Conservation (phyloP, 2,888 invertebrate species). For the Watsonalla binaria region DNA sequence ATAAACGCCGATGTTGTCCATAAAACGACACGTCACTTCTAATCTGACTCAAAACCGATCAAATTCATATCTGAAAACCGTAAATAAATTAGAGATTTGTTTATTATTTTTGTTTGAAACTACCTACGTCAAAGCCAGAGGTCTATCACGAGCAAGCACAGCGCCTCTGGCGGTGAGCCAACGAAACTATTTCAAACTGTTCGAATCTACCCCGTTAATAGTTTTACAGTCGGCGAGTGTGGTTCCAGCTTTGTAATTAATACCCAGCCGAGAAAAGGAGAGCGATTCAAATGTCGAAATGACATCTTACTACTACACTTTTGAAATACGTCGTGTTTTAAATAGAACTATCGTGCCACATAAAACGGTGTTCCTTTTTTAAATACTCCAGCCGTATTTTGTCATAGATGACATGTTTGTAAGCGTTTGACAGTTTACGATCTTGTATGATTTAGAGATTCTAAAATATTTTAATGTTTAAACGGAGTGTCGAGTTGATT, state of each 20-base stretch:
- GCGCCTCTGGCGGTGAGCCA: constrained; percentile 63
- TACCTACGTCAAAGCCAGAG: constrained; percentile 56
- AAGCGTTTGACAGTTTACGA: constrained; percentile 27
- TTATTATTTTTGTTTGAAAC: constrained; percentile 70
- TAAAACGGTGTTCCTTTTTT: constrained; percentile 22
- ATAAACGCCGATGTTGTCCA: constrained; percentile 30
- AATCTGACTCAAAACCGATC: constrained; percentile 57
- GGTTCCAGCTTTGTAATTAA: constrained; percentile 59
- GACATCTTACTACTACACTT: constrained; percentile 31
- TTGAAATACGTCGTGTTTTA: constrained; percentile 29
- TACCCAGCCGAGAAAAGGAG: constrained; percentile 37
- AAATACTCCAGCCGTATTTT: constrained; percentile 8
- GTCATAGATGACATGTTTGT: constrained; percentile 21
- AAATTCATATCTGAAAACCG: constrained; percentile 42
- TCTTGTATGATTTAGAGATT: constrained; percentile 31
- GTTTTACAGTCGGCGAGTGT: constrained; percentile 61
- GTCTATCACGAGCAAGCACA: constrained; percentile 49
- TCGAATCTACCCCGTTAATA: constrained; percentile 58
- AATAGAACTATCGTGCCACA: constrained; percentile 32
- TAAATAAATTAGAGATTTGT: constrained; percentile 53
- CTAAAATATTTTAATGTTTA: constrained; percentile 22
- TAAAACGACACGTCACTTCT: constrained; percentile 42
- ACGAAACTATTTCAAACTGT: constrained; percentile 68
- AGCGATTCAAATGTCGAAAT: constrained; percentile 41
- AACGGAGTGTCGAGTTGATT: constrained; percentile 9